phyloP scores from a whole-genome alignment of 2,113 vertebrate genomes.

The Oriolus oriolus region DNA sequence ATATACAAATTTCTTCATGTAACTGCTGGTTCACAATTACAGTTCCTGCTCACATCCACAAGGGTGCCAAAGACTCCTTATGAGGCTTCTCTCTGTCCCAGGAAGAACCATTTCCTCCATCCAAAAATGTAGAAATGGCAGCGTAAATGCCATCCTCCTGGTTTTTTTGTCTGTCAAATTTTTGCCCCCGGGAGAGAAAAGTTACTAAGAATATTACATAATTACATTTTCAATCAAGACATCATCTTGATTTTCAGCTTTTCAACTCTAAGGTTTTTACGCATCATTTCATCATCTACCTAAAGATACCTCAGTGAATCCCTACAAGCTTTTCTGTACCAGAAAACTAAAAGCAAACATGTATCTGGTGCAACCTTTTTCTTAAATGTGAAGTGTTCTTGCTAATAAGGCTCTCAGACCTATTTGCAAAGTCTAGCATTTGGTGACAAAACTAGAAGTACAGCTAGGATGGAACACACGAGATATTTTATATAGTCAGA shows the following conservation, averaged over 20 bases:
- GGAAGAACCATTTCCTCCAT: neutral
- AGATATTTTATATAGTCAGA: neutral
- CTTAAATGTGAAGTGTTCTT: neutral
- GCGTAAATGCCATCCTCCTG: neutral
- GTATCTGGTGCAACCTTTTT: rapidly evolving
- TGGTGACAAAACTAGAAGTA: neutral
- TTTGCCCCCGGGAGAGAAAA: neutral
- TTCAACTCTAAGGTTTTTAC: neutral
- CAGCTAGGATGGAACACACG: neutral
- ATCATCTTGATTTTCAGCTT: neutral
- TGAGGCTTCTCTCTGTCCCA: neutral
- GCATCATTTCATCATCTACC: neutral
- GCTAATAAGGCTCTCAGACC: neutral
- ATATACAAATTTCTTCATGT: neutral
- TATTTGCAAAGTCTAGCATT: neutral
- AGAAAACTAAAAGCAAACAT: neutral
- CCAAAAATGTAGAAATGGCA: neutral
- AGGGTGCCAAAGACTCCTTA: neutral
- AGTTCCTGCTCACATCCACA: neutral
- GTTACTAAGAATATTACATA: neutral
- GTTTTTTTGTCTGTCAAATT: neutral
- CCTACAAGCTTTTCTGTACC: neutral
- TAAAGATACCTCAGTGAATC: neutral
- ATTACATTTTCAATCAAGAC: neutral
- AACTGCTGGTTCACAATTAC: neutral